Evolutionary conservation across 2,797 vertebrate species (phyloP), one percentile per base, ranked within the genome.

Genomic region (Scyliorhinus canicula): DNA sequence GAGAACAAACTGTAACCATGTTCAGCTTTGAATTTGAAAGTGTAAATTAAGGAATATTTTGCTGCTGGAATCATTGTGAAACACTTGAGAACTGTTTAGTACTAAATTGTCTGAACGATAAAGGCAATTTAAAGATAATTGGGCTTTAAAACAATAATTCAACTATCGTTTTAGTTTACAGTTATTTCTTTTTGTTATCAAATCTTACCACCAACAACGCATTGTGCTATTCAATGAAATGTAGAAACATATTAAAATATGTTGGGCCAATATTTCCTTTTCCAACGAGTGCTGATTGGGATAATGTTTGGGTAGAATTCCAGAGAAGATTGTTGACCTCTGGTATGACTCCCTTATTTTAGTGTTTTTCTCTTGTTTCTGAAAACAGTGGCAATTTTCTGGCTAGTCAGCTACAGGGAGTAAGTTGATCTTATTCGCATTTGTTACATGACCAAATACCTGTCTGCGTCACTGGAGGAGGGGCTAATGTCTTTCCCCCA

Each of bases 41-140:
- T 57, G 35, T 35, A 90, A 90, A 90, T 90, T 60, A 60, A 60
- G 55, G 60, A 60, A 90, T n/a, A 60, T 60, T n/a, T 90, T 90
- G 16, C 35, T 4, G 55, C 6, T 90, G 4, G 31, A 60, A 8
- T n/a, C 55, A 63, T n/a, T 60, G 31, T 21, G 35, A 90, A 60
- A n/a, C 55, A 35, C 35, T 63, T 35, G 31, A 5, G 86, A 60
- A 57, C 16, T 19, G 11, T 21, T 57, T 60, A 6, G 16, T 40
- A 19, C 16, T 90, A 57, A 90, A 90, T 90, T 90, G 31, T 55
- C 35, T 47, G 79, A 47, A 44, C 44, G 8, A 57, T 90, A 90
- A 90, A 90, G 35, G 86, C 55, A 90, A n/a, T 90, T 90, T 8
- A 60, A 90, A 90, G 86, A 60, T 90, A 60, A 60, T 57, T 90